Base-by-base conservation (phyloP, 2,888 invertebrate genomes). In the Eupithecia tripunctaria region DNA sequence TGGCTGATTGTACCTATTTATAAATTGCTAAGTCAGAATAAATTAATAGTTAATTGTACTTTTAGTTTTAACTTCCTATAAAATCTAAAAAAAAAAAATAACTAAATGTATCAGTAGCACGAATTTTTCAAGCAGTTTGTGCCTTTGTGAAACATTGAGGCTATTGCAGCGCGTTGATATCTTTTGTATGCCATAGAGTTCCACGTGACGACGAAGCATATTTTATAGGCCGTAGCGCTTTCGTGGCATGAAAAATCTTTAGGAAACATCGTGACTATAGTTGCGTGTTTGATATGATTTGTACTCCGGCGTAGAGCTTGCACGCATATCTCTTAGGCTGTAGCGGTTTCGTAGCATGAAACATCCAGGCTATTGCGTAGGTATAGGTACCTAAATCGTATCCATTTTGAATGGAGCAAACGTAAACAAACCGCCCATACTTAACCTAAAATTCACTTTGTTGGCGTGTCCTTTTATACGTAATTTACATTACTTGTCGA, bases 11-110 rank as follows among this genome's bases (percentile, higher is more conserved):
- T 76, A 66, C 68, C 70, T 76, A 78, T 81, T 80, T 82, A 86
- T 86, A 81, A 82, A 88, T 84, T 79, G 85, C 88, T 89, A 89
- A 90, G 90, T 89, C 89, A 89, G 86, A 87, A 80, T 84, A 83
- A 82, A 85, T 79, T 80, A 80, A 63, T 70, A 29, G 43, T 51
- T 25, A 36, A 72, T 18, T 72, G 56, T 41, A 60, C n/a, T n/a
- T 47, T 38, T n/a, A 66, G 47, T 43, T 68, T 66, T 68, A 15
- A 47, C n/a, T 60, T 43, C n/a, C 15, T 56, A 14, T 18, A 15
- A 4, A 36, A 18, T 10, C 14, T 1, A 25, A 56, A 21, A 21
- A 21, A 2, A 43, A 14, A 38, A 18, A n/a, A 7, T 29, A 29
- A 2, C 29, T 29, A 32, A 32, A 32, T 47, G 18, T 25, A 25